These are phyloP conservation scores for Phalacrocorax carbo DNA, from an alignment of 2,113 vertebrate genomes.

Conservation along the genomic window DNA sequence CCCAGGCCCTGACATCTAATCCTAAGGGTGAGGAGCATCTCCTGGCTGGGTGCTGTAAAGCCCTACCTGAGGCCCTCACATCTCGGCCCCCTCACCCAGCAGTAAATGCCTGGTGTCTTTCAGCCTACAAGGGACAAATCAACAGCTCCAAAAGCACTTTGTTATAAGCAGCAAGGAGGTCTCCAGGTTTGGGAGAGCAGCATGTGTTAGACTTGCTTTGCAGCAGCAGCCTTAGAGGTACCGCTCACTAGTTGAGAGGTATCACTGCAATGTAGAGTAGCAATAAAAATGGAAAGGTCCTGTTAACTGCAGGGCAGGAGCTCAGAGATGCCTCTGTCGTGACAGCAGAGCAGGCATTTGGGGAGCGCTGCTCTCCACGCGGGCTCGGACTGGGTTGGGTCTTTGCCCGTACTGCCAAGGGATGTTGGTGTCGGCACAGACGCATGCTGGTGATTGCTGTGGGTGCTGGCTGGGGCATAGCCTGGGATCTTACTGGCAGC, in stretches of 20 bases:
- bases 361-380: neutral
- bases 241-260: accelerated
- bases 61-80: neutral
- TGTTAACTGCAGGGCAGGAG: neutral
- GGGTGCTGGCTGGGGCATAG: neutral
- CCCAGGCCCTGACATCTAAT: too few relatives aligned
- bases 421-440: accelerated
- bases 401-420: accelerated
- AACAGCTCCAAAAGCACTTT: neutral
- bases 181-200: neutral
- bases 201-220: neutral
- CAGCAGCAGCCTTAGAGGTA: neutral
- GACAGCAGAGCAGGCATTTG: neutral
- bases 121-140: neutral
- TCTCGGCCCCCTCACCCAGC: neutral
- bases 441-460: accelerated
- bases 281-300: neutral
- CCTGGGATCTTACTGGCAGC: accelerated
- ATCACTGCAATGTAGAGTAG: neutral
- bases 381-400: accelerated
- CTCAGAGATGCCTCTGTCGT: neutral
- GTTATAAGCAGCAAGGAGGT: neutral
- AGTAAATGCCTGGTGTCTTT: neutral
- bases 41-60: neutral
- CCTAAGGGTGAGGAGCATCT: neutral